Conservation (phyloP, 2,797 vertebrate genomes). For the Valencia hispanica region DNA sequence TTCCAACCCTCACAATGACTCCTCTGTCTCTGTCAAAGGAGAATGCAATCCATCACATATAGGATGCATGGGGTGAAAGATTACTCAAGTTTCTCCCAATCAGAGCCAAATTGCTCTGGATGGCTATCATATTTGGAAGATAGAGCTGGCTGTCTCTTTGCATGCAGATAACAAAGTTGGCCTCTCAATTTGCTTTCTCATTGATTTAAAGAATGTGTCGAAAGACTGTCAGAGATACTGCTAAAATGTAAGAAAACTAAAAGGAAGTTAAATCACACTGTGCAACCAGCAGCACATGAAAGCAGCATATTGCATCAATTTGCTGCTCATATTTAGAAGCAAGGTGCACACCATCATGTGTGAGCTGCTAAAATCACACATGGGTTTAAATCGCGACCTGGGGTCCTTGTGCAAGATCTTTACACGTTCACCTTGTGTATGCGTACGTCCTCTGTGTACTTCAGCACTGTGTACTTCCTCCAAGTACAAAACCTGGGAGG, state of each 20-base stretch:
- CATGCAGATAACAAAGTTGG: constrained; percentile 56
- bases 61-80: constrained; percentile 49
- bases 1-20: not conserved
- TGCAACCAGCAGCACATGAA: not conserved
- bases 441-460: too few species aligned
- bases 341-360: too few species aligned
- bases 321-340: not conserved
- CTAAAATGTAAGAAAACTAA: not conserved
- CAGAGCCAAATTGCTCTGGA: constrained; percentile 60
- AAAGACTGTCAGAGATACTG: constrained; percentile 25
- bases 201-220: constrained; percentile 44
- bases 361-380: too few species aligned
- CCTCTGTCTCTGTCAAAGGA: constrained; percentile 37
- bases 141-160: constrained; percentile 35
- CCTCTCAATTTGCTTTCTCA: constrained; percentile 49
- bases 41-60: constrained; percentile 58
- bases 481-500: too few species aligned
- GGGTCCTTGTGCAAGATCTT: too few species aligned
- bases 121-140: constrained; percentile 59
- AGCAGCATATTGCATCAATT: not conserved
- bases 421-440: too few species aligned
- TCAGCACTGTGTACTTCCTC: too few species aligned
- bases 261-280: not conserved
- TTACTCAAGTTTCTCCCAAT: constrained; percentile 62
- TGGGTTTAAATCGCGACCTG: too few species aligned